Percentiles rank a stretch among this genome's conserved stretches.
phyloP scores from a whole-genome alignment of 1,140 invertebrate species.

The Apis florea region DNA sequence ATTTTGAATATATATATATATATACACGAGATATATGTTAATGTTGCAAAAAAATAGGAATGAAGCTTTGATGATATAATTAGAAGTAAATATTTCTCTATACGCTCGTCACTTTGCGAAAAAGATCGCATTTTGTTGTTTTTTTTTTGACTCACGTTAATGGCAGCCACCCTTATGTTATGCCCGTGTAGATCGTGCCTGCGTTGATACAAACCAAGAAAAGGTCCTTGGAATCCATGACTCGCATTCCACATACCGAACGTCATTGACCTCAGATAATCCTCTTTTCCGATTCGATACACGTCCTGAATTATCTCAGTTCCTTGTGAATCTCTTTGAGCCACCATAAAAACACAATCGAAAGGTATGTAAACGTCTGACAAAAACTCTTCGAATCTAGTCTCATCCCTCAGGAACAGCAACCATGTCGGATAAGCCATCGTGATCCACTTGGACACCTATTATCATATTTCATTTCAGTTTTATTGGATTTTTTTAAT shows the following conservation, averaged over 20 bases:
- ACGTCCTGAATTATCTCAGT: slow-evolving; percentile 71
- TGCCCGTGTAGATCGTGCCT: slow-evolving; percentile 73
- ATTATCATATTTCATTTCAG: slow-evolving; percentile 21
- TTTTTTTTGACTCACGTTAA: slow-evolving; percentile 72
- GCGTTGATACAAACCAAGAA: slow-evolving; percentile 68
- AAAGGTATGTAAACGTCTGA: slow-evolving; percentile 70
- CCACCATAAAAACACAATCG: slow-evolving; percentile 71
- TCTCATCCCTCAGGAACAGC: slow-evolving; percentile 69
- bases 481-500: no score
- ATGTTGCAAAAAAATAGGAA: no score
- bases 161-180: slow-evolving; percentile 69
- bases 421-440: slow-evolving; percentile 78
- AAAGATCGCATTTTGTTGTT: no score
- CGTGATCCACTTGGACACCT: slow-evolving; percentile 69
- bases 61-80: no score
- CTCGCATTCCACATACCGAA: slow-evolving; percentile 68
- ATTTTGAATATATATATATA: no score
- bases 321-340: slow-evolving; percentile 32
- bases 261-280: slow-evolving; percentile 55
- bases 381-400: slow-evolving; percentile 66
- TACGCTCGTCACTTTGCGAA: not conserved
- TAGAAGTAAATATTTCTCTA: not conserved
- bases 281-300: slow-evolving; percentile 69
- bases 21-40: no score
- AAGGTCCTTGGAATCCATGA: slow-evolving; percentile 64